Evolutionary conservation across 2,797 vertebrate species (phyloP), one percentile per base, ranked within the genome.

Genomic region (Microhierax caerulescens): DNA sequence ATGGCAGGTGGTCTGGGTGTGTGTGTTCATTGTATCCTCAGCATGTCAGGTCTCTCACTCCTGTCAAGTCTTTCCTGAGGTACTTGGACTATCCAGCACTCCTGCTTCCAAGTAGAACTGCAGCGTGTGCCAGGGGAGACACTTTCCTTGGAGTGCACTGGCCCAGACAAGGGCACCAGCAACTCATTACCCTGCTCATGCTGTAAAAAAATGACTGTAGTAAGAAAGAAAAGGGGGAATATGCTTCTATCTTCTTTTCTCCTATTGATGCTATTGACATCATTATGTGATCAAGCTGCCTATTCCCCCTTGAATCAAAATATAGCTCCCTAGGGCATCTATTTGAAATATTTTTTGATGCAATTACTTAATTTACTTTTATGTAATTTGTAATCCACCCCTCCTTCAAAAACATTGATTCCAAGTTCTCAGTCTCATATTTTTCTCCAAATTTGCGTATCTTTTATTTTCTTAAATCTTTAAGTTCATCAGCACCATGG

Each of bases 401-500:
- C 23, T 15, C 18, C n/a, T 85, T 63, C 81, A 70, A 59, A 92
- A 88, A 51, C 20, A 28, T 28, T 61, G 72, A 51, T 74, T 57
- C 22, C 4, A 34, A 68, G 10, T 63, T 76, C 10, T 63, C 7
- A 3, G 13, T 64, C 39, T 67, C 45, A 7, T 48, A 27, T 47
- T 80, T 95, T 84, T 43, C 41, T 85, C 18, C 41, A 10, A 54
- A 76, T 25, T 21, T 79, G 54, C 12, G 10, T 75, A 64, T 85
- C 43, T 94, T 92, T 83, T 59, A 47, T 92, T 93, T 63, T 82
- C n/a, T 85, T 77, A 65, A 65, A 61, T 85, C 56, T 88, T 90
- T 60, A n/a, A 67, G 36, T 86, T 95, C 60, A n/a, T 74, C 57
- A 47, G 39, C 32, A 34, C 34, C 28, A 24, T 36, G 21, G 48